Base-by-base conservation (phyloP, 2,113 vertebrate genomes). In the Emydura subglobosa region DNA sequence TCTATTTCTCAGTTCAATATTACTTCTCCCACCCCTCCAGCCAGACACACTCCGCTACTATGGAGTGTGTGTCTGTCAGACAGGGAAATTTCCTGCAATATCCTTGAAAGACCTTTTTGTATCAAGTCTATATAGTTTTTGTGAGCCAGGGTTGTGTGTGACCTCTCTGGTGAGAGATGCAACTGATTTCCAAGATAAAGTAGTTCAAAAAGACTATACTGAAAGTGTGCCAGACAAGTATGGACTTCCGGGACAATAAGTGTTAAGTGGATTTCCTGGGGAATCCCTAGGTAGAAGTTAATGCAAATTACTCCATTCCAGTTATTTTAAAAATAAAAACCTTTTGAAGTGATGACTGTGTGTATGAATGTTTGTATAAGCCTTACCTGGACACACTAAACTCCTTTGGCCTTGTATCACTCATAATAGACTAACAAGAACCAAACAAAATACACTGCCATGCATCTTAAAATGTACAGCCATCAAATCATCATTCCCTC, bases 401-500 rank as follows among this genome's bases (percentile, higher is more conserved):
- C 5, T 2, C 42, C 86, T 95, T 85, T 89, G 22, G 59, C 19
- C 29, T 88, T 83, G 86, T 78, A 25, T 49, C 0, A 1, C 25
- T 1, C 0, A 79, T 85, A 39, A 3, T 53, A 76, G 31, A 84
- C 3, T 44, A 79, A 61, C 34, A 87, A 51, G 79, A 54, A 34
- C 4, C 34, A 84, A 93, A 89, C 2, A 24, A 39, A 72, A 72
- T 72, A 72, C 34, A 11, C 17, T 39, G n/a, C 19, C 8, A 39
- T 72, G 16, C 0, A 3, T 17, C 8, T n/a, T 42, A 17, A 34
- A 57, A 4, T 49, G 31, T 59, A 5, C 5, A 51, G 1, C 2
- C 8, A 24, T 34, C 44, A n/a, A 57, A 57, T 78, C 50, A 50
- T 44, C 50, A 79, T 82, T 39, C 5, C 5, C 13, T 74, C 42